phyloP scores from a whole-genome alignment of 2,888 invertebrate species.

The Caenorhabditis virilis region DNA sequence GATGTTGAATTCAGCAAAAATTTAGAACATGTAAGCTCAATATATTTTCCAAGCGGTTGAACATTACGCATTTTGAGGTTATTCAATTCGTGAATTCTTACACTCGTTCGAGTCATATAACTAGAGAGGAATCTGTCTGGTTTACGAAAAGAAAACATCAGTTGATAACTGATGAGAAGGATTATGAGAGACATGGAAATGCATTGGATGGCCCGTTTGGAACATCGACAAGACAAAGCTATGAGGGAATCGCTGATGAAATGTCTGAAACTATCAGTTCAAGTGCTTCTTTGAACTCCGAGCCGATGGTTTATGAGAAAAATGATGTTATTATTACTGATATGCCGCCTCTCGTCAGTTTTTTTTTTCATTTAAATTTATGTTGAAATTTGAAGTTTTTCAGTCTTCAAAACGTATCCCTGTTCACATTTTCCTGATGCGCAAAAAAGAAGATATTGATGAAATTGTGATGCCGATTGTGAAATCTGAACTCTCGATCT shows the following conservation, averaged over 20 bases:
- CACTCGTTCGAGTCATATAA: slow-evolving; percentile 27
- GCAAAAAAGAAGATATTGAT: slow-evolving; percentile 32
- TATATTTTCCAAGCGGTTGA: no score
- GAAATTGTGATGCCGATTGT: slow-evolving; percentile 38
- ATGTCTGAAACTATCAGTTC: slow-evolving; percentile 3
- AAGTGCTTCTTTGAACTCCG: slow-evolving; percentile 1
- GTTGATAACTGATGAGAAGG: slow-evolving; percentile 22
- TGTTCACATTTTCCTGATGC: slow-evolving; percentile 42
- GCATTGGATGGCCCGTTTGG: slow-evolving; percentile 17
- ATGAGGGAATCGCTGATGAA: slow-evolving; percentile 11
- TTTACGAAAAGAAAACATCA: slow-evolving; percentile 23
- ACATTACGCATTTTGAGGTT: slow-evolving; percentile 6
- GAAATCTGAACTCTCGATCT: slow-evolving; percentile 45
- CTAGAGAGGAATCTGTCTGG: slow-evolving; percentile 29
- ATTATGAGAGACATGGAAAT: slow-evolving; percentile 11
- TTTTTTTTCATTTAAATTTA: no score
- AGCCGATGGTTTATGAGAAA: slow-evolving; percentile 27
- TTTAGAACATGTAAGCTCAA: slow-evolving; percentile 17
- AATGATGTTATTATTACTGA: slow-evolving; percentile 29
- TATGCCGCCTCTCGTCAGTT: no score
- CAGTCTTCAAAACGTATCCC: slow-evolving; percentile 27
- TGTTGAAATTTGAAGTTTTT: no score
- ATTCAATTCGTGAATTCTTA: slow-evolving; percentile 22
- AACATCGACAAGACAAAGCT: slow-evolving; percentile 3
- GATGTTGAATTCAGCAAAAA: slow-evolving; percentile 18